phyloP scores from a whole-genome alignment of 2,113 vertebrate species.

The Tenrec ecaudatus region DNA sequence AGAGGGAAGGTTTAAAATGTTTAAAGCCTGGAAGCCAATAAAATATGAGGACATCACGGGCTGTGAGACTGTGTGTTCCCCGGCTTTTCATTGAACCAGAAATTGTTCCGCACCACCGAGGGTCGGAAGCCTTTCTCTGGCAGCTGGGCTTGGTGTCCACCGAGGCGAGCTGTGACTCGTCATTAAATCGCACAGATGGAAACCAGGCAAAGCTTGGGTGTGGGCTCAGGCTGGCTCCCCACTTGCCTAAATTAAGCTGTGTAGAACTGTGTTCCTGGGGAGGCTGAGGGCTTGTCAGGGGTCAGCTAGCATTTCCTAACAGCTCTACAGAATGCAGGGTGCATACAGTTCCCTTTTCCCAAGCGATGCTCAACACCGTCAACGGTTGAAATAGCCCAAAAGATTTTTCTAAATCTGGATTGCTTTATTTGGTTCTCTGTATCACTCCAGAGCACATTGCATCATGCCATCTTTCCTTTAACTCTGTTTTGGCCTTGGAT shows the following conservation, averaged over 20 bases:
- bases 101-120: not conserved
- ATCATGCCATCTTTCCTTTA: not conserved
- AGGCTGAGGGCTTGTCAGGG: slow-evolving; percentile 42
- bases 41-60: slow-evolving; percentile 43
- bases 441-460: slow-evolving; percentile 15
- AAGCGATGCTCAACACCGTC: not conserved
- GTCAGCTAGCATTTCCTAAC: slow-evolving; percentile 42
- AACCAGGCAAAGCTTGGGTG: not conserved
- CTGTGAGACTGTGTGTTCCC: not conserved
- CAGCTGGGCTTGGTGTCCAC: slow-evolving; percentile 46
- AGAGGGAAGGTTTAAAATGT: slow-evolving; percentile 57
- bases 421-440: slow-evolving; percentile 39
- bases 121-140: slow-evolving; percentile 40
- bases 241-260: slow-evolving; percentile 25
- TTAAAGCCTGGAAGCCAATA: slow-evolving; percentile 61
- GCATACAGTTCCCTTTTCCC: not conserved
- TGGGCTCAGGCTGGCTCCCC: not conserved
- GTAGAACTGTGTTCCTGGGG: slow-evolving; percentile 2
- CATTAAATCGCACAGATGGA: slow-evolving; percentile 28
- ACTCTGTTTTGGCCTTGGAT: not conserved
- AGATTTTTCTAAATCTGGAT: slow-evolving; percentile 47
- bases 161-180: not conserved
- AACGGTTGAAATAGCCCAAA: not conserved
- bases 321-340: not conserved
- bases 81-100: slow-evolving; percentile 40